A percentile compares a stretch with the other conserved stretches of the same genome.
Evolutionary conservation across 92 coral and sea anemone species (phyloP).

Genomic region (Porites rus): DNA sequence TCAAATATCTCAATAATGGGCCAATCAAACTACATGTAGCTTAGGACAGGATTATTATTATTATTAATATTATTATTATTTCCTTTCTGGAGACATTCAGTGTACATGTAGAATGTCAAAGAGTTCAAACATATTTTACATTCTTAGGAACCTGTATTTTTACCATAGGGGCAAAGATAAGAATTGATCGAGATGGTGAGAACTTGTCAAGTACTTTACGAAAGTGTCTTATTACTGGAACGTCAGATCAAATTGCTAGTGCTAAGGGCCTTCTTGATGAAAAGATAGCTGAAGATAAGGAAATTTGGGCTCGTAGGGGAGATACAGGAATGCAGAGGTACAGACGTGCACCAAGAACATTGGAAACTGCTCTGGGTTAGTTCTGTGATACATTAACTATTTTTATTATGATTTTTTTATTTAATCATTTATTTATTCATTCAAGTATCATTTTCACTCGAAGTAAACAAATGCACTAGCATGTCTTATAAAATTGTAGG

Average conservation of each 20-base stretch:
- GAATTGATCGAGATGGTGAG: slow-evolving; percentile 65
- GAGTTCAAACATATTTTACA: no score
- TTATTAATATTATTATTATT: no score
- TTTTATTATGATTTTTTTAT: no score
- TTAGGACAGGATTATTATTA: no score
- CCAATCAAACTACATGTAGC: no score
- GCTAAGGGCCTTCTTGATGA: slow-evolving; percentile 94
- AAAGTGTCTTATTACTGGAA: slow-evolving; percentile 81
- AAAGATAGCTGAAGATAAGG: slow-evolving; percentile 85
- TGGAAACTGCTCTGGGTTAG: slow-evolving; percentile 4
- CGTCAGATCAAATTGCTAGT: slow-evolving; percentile 81
- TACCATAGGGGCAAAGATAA: slow-evolving; percentile 83
- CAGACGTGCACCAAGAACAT: slow-evolving; percentile 15
- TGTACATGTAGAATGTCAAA: no score
- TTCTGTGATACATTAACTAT: neutral
- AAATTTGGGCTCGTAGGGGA: slow-evolving; percentile 65
- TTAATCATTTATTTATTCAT: no score
- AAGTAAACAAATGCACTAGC: no score
- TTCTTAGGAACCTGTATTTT: neutral
- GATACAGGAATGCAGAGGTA: slow-evolving; percentile 1
- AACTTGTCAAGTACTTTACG: slow-evolving; percentile 52
- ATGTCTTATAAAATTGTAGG: no score
- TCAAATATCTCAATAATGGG: no score
- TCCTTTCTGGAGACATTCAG: no score
- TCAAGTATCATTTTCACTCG: no score